Conservation (phyloP, 2,797 vertebrate species). For the Lagocephalus sceleratus region DNA sequence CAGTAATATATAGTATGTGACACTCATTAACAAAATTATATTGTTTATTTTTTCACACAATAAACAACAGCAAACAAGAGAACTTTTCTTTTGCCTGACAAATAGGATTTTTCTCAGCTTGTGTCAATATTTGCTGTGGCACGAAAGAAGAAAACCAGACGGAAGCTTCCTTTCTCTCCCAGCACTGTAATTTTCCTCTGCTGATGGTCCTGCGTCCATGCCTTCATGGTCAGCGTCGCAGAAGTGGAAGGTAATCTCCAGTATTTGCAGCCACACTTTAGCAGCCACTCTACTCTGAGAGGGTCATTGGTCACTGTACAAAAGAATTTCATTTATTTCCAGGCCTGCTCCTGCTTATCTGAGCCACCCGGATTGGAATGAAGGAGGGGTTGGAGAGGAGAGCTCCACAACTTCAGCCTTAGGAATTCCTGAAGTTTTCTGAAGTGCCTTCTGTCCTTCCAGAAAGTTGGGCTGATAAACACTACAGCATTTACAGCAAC, state of each 20-base stretch:
- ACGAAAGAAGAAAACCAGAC: slow-evolving; percentile 1
- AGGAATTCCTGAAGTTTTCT: no score
- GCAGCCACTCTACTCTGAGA: slow-evolving; percentile 25
- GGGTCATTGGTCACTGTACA: slow-evolving; percentile 29
- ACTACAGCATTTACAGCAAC: no score
- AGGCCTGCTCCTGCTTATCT: slow-evolving; percentile 20
- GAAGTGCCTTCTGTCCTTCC: no score
- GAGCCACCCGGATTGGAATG: slow-evolving; percentile 19
- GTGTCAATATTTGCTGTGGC: slow-evolving; percentile 26
- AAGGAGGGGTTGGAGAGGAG: slow-evolving; percentile 12
- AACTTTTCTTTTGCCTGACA: background rate
- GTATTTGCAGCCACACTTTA: slow-evolving; percentile 3
- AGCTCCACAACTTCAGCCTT: slow-evolving; percentile 5
- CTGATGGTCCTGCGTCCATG: background rate
- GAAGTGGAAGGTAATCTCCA: slow-evolving; percentile 18
- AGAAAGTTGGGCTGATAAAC: no score
- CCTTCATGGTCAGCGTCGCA: slow-evolving; percentile 19
- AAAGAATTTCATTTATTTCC: slow-evolving; percentile 28
- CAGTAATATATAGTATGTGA: slow-evolving; percentile 16
- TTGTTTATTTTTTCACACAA: slow-evolving; percentile 3
- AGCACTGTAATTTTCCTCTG: slow-evolving; percentile 5
- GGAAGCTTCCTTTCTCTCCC: background rate
- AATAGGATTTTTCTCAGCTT: background rate
- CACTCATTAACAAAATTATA: slow-evolving; percentile 20
- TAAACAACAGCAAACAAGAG: background rate